Conservation (phyloP, 2,888 invertebrate genomes). For the Deilephila elpenor region DNA sequence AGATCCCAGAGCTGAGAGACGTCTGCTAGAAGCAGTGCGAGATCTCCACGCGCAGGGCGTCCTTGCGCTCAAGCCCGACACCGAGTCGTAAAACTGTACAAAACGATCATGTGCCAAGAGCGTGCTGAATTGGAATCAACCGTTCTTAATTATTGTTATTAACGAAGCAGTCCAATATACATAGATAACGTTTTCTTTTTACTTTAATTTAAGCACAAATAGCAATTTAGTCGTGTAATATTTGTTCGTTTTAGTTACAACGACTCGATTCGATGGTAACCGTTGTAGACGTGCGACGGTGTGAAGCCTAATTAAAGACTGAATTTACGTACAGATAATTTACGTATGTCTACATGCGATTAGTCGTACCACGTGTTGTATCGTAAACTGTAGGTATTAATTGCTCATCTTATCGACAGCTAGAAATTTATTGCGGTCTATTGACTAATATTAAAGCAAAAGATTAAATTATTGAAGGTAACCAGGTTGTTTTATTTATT, state of each 20-base stretch:
- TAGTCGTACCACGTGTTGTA: constrained; percentile 44
- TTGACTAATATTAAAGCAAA: constrained; percentile 73
- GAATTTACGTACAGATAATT: constrained; percentile 66
- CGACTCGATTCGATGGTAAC: constrained; percentile 57
- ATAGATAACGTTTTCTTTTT: constrained; percentile 49
- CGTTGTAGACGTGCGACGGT: constrained; percentile 48
- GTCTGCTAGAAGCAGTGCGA: constrained; percentile 89
- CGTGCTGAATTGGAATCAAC: constrained; percentile 43
- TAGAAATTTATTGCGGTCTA: constrained; percentile 76
- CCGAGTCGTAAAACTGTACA: constrained; percentile 59
- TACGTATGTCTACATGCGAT: constrained; percentile 27
- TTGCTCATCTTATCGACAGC: constrained; percentile 77
- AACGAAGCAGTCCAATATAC: constrained; percentile 53
- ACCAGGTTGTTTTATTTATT: constrained; percentile 38
- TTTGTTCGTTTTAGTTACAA: constrained; percentile 54
- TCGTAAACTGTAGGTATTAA: constrained; percentile 59
- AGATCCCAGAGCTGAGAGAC: constrained; percentile 89
- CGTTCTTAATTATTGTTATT: constrained; percentile 27
- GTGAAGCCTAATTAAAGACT: constrained; percentile 80
- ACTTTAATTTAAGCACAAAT: constrained; percentile 57
- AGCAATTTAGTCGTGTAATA: constrained; percentile 50
- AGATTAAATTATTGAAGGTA: constrained; percentile 57
- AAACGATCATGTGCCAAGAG: constrained; percentile 62
- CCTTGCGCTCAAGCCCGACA: constrained; percentile 81
- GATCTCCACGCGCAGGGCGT: constrained; percentile 90